Base-by-base conservation (phyloP, 2,797 vertebrate genomes). In the Galagoides demidoff region DNA sequence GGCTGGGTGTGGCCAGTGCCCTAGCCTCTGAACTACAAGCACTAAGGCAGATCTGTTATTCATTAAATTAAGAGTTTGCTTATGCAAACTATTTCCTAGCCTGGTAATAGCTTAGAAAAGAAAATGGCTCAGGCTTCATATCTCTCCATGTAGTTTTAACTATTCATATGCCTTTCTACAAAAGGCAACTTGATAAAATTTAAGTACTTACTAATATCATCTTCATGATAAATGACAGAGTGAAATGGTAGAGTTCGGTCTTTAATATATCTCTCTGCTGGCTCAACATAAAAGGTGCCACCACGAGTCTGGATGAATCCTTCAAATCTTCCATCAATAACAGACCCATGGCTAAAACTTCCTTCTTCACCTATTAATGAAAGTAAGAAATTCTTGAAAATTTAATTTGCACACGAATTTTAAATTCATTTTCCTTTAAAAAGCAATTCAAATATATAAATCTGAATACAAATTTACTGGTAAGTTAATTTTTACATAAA, bases 211-310 rank as follows among this genome's bases (percentile, higher is more conserved):
- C 99, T 97, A 83, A 99, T 99, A 98, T 99, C 99, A 96, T 99
- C 99, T 98, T 99, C 99, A 55, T 99, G 99, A 98, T 99, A 99
- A 97, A 99, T 99, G 98, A 99, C 98, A 7, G 99, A 99, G 96
- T 99, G 99, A 98, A 99, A 99, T 4, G 99, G 98, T 23, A 99
- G 97, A 29, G 98, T 98, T 97, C 97, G 98, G 95, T 99, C 98
- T 98, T 99, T 98, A 82, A 99, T 98, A 97, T 99, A 99, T 98
- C 99, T 99, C 97, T 99, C 99, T 16, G 99, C 99, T 85, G 99
- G 99, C 96, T 99, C 99, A 90, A 99, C 98, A 84, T 99, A 99
- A 98, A 99, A 99, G 7, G 98, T 99, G 83, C 99, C 99, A 94
- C 99, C 98, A 87, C 98, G 99, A 86, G 99, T 99, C 97, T 98